A percentile compares a stretch with the other conserved stretches of the same genome.
These are phyloP conservation scores for Drosophila repletoides DNA, from an alignment of 1,140 invertebrate genomes.

Conservation along the genomic window DNA sequence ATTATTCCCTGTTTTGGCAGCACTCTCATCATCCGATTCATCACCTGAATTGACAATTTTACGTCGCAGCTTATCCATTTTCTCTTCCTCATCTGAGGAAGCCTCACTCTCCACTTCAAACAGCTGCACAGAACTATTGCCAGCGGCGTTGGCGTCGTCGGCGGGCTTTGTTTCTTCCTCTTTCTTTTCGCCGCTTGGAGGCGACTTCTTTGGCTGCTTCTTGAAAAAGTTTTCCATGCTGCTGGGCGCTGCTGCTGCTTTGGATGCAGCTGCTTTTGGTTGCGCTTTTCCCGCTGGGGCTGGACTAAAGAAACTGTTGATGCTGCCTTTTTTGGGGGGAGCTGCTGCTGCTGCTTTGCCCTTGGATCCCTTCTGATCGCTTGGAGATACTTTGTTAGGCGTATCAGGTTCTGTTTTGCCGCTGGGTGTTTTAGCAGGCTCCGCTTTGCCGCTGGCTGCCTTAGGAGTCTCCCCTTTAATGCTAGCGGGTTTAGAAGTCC, in stretches of 20 bases:
- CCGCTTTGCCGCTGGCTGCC: conserved; percentile 10
- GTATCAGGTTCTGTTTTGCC: conserved; percentile 12
- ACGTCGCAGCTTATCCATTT: conserved; percentile 66
- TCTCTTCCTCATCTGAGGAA: conserved; percentile 75
- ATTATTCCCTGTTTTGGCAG: conserved; percentile 22
- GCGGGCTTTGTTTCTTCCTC: conserved; percentile 35
- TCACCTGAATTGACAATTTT: conserved; percentile 58
- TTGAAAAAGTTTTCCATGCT: conserved; percentile 71
- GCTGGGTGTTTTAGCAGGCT: too few relatives aligned
- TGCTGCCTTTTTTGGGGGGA: conserved; percentile 54
- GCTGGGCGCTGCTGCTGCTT: conserved; percentile 28
- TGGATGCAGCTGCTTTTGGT: conserved; percentile 44
- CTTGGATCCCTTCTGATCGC: conserved; percentile 36
- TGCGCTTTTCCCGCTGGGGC: conserved; percentile 38
- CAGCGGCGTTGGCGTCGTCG: too few relatives aligned
- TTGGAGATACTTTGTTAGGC: conserved; percentile 45
- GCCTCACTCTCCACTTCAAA: conserved; percentile 56
- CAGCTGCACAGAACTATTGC: conserved; percentile 65
- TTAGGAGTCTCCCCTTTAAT: conserved; percentile 27
- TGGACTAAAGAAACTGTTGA: conserved; percentile 62
- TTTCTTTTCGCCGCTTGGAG: conserved; percentile 33
- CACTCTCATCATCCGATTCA: conserved; percentile 41
- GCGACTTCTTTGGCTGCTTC: conserved; percentile 53
- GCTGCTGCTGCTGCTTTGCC: conserved; percentile 24
- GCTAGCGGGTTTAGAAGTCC: background rate